Base-by-base conservation (phyloP, 92 coral and sea anemone species). In the Phenganax marumi region DNA sequence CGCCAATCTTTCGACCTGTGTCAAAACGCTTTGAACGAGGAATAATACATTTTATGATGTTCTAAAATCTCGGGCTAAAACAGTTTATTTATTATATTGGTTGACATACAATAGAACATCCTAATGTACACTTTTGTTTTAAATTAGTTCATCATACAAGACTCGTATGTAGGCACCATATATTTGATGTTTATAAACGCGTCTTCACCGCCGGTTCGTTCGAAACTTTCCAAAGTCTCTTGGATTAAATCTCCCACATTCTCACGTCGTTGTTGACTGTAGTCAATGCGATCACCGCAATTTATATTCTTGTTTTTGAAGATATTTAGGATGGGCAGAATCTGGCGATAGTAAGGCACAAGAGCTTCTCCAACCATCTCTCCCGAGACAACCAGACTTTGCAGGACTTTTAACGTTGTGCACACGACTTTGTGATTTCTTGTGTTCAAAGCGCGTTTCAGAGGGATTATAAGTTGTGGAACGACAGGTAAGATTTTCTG, bases 171-270 rank as follows among this genome's bases (percentile, higher is more conserved):
- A 0, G 99, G 99, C 54, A 96, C 97, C 99, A 96, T 96, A 75
- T 96, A 96, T 87, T 96, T 96, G 90, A 96, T 96, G 89, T 96
- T 96, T 89, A 96, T 96, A 81, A 96, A 96, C 10, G 99, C 97
- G 80, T 96, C 99, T 9, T 91, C 90, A 0, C 99, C 99, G 60
- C 99, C 99, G 11, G 90, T 89, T 18, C 92, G 85, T 77, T 96
- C 99, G 75, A 96, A 90, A 11, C 82, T 90, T 83, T 91, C 99
- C 72, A 96, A 86, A 0, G 99, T 96, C 88, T 96, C 99, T 71
- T 92, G 97, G 51, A 96, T 96, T 82, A 96, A 86, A 81, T 96
- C 99, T 6, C 99, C 99, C 62, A 96, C 79, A 74, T 96, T 96
- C 80, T 96, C 97, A 52, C 99, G 87, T 71, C 93, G 89, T 81